Evolutionary conservation across 2,113 vertebrate genomes (phyloP).

Genomic region (Excalfactoria chinensis): DNA sequence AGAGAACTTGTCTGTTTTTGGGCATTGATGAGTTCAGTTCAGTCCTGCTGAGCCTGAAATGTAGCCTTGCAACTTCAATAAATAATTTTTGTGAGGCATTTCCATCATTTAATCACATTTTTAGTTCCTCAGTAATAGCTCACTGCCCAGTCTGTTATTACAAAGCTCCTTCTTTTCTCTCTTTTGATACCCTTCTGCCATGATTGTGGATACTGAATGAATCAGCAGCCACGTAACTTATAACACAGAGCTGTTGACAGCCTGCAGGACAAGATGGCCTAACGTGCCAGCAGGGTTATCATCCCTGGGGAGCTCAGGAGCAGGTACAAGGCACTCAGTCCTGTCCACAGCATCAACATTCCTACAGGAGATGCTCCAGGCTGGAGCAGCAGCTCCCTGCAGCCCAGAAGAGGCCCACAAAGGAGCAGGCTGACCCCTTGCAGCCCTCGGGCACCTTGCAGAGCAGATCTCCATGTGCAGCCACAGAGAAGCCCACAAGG

Average conservation of each 20-base stretch:
- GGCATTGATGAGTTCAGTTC: not conserved
- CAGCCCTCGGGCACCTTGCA: not conserved
- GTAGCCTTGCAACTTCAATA: not conserved
- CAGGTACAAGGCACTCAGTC: not conserved
- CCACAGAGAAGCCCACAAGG: not conserved
- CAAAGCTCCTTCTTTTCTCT: not conserved
- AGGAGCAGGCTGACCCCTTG: not conserved
- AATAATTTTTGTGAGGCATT: not conserved
- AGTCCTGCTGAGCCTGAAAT: not conserved
- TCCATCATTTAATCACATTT: not conserved
- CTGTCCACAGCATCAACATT: not conserved
- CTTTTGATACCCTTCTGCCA: not conserved
- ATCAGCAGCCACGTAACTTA: not conserved
- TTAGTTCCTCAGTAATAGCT: not conserved
- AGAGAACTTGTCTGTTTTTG: not conserved
- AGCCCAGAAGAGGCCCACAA: not conserved
- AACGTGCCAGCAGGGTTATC: not conserved
- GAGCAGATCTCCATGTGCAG: not conserved
- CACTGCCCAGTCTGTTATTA: not conserved
- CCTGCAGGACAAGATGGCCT: rapidly evolving
- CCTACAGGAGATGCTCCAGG: not conserved
- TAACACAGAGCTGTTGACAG: not conserved
- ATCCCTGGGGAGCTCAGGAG: not conserved
- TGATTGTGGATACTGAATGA: not conserved
- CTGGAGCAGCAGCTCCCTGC: not conserved